Evolutionary conservation across 2,113 vertebrate species (phyloP).

Genomic region (Pelecanoides urinatrix): DNA sequence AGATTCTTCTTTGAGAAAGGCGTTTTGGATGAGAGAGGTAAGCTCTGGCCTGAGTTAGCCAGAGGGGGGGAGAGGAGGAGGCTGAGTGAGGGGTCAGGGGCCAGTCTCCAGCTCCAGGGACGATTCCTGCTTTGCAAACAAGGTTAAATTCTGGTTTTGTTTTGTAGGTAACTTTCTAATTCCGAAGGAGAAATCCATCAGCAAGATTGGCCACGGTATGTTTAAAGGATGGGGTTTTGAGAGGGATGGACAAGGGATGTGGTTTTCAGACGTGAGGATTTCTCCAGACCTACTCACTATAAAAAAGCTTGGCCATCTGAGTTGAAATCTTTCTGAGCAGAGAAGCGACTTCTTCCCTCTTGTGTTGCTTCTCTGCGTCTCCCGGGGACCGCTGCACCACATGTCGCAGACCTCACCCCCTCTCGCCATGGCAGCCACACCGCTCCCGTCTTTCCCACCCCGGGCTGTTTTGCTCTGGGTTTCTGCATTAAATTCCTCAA

Average conservation of each 20-base stretch:
- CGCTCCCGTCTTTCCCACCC: not conserved
- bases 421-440: rapidly evolving
- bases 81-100: not conserved
- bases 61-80: not conserved
- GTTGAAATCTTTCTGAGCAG: not conserved
- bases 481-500: not conserved
- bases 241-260: not conserved
- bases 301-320: not conserved
- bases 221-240: not conserved
- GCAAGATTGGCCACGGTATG: conserved; percentile 96
- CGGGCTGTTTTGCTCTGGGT: not conserved
- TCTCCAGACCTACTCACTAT: not conserved
- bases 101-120: not conserved
- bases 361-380: not conserved
- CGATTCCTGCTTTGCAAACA: not conserved
- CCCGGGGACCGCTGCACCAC: not conserved
- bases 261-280: not conserved
- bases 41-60: not conserved
- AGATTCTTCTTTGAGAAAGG: conserved; percentile 97
- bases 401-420: not conserved
- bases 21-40: conserved; percentile 89
- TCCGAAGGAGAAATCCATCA: conserved; percentile 83
- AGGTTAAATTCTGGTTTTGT: not conserved
- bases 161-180: conserved; percentile 84
- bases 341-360: not conserved